Base-by-base conservation (phyloP, 1,140 invertebrate genomes). In the Brachionus rubens region DNA sequence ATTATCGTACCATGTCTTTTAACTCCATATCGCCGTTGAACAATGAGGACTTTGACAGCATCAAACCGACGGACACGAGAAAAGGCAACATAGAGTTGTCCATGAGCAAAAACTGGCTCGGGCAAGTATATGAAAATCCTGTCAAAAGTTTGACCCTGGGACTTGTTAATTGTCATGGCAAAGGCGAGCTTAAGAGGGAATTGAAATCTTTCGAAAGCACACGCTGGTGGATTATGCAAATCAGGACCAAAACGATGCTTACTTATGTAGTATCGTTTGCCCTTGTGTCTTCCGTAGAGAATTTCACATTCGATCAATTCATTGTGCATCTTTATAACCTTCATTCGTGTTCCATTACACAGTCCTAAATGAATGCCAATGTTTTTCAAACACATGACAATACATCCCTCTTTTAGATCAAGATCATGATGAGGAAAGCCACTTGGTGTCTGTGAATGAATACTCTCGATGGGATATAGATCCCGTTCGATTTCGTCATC, bases 81-180 rank as follows among this genome's bases (percentile, higher is more conserved):
- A 3, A 79, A 78, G n/a, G 78, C 81, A 6, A 80, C 80, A 77
- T 82, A 82, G 2, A 80, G 54, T 50, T 81, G 81, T 33, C 82
- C 82, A 76, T 82, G 79, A 4, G 65, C 28, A 50, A 81, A 82
- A 10, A 77, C 75, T n/a, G 65, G 75, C 6, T 67, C 9, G 33
- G 28, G 10, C 19, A 81, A 28, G 65, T 77, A 40, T 12, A 82
- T 26, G 3, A 75, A 77, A 82, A 79, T 28, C 81, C 80, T 16
- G 26, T 76, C 26, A 9, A 83, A 75, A 7, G 83, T 78, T 79
- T 87, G 86, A 16, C 87, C 86, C 81, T 89, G 87, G 3, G 85
- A 78, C 80, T 88, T 88, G 79, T 88, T 88, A 5, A 88, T 86
- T 0, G 87, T 86, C 81, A 87, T 86, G 21, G 86, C 83, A 80